These are phyloP conservation scores for Strigamia maritima DNA, from an alignment of 2,888 invertebrate genomes.

Conservation along the genomic window DNA sequence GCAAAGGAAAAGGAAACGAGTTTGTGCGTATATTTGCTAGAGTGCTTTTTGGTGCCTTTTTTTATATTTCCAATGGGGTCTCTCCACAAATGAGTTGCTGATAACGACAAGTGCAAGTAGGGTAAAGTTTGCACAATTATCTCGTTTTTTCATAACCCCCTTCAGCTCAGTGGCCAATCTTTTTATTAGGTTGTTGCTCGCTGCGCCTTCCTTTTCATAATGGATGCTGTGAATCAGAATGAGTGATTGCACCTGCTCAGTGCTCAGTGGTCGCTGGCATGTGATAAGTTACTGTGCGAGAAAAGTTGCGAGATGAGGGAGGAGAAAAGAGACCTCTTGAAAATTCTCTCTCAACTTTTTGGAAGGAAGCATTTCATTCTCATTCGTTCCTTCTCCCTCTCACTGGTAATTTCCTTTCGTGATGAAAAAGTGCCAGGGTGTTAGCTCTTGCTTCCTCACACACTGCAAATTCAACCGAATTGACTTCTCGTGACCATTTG, in stretches of 20 bases:
- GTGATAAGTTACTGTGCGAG: background rate
- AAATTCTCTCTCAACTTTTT: background rate
- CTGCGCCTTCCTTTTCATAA: background rate
- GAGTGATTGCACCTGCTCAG: background rate
- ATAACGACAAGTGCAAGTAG: background rate
- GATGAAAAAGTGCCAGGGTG: background rate
- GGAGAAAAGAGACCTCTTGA: background rate
- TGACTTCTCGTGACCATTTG: slow-evolving; percentile 4
- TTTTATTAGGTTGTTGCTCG: background rate
- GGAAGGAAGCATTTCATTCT: slow-evolving; percentile 4
- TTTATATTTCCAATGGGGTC: background rate
- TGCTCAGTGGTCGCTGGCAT: background rate
- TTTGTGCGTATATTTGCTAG: slow-evolving; percentile 2
- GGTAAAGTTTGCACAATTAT: background rate
- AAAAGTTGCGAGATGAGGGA: background rate
- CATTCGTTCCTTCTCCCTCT: slow-evolving; percentile 2
- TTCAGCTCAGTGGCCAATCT: background rate
- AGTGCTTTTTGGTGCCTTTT: slow-evolving; percentile 4
- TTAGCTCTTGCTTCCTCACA: background rate
- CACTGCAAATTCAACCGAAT: slow-evolving; percentile 4
- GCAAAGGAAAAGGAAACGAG: background rate
- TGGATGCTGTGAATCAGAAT: background rate
- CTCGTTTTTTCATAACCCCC: background rate
- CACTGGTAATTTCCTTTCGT: background rate
- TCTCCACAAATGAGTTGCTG: background rate